Evolutionary conservation across 2,113 vertebrate species (phyloP).

Genomic region (Campylomormyrus tamandua): DNA sequence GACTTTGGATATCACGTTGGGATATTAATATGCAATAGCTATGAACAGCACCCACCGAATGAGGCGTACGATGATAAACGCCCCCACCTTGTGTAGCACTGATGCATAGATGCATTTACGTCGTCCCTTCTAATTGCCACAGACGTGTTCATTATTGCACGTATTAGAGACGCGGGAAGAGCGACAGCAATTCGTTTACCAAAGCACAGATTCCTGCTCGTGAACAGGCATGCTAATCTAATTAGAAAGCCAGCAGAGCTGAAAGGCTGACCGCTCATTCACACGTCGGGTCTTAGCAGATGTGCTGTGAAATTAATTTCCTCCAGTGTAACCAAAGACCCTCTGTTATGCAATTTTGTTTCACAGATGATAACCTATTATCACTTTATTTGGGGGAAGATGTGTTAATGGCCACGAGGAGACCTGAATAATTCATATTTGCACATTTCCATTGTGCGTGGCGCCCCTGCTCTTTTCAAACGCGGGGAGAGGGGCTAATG

Average conservation of each 20-base stretch:
- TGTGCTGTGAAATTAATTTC: conserved; percentile 99
- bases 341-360: conserved; percentile 99
- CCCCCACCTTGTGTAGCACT: conserved; percentile 62
- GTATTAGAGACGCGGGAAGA: conserved; percentile 86
- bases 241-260: conserved; percentile 92
- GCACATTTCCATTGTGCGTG: conserved; percentile 94
- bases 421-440: conserved; percentile 99
- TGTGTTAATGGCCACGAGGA: conserved; percentile 98
- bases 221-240: conserved; percentile 95
- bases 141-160: conserved; percentile 91
- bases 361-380: conserved; percentile 99
- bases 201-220: conserved; percentile 76
- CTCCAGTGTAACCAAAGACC: conserved; percentile 98
- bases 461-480: conserved; percentile 86
- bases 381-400: conserved; percentile 99
- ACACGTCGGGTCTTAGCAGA: conserved; percentile 93
- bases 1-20: conserved; percentile 32
- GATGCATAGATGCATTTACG: conserved; percentile 79
- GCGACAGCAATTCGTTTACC: conserved; percentile 82
- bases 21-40: conserved; percentile 50
- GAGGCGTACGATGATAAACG: conserved; percentile 63
- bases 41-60: conserved; percentile 60
- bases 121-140: conserved; percentile 83
- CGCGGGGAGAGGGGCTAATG: conserved; percentile 96
- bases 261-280: conserved; percentile 92